Percentiles rank a stretch among this genome's conserved stretches.
Evolutionary conservation across 1,140 invertebrate genomes (phyloP).

Genomic region (Apis mellifera): Amel_HAv3.1 CM009941.2:7699001-7699500

Average conservation of each 20-base stretch:
- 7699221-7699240: neutral
- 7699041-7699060: conserved; percentile 62
- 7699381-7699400: neutral
- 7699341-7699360: neutral
- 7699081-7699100: conserved; percentile 54
- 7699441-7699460: no score
- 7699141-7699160: conserved; percentile 54
- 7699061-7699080: conserved; percentile 61
- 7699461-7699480: neutral
- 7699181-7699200: neutral
- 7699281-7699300: neutral
- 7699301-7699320: neutral
- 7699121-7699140: conserved; percentile 58
- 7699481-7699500: conserved; percentile 34
- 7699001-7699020: conserved; percentile 51
- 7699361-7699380: neutral
- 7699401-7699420: no score
- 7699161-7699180: conserved; percentile 2
- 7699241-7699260: conserved; percentile 26
- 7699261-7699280: neutral
- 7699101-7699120: conserved; percentile 5
- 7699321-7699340: neutral
- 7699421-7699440: no score
- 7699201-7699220: conserved; percentile 16
- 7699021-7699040: conserved; percentile 48